Evolutionary conservation across 2,888 invertebrate species (phyloP).

Genomic region (Heliconius charithonia): DNA sequence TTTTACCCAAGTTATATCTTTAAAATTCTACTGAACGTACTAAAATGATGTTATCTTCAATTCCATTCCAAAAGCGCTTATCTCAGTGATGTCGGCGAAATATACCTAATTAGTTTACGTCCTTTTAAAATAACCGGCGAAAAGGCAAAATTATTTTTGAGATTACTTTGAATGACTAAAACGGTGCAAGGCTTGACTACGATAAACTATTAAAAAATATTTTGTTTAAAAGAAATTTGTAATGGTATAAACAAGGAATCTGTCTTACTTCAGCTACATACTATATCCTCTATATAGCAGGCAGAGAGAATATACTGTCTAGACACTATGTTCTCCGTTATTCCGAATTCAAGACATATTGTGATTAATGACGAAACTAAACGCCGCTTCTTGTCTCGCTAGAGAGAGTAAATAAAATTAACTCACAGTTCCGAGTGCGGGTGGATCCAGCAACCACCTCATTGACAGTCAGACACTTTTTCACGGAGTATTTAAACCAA

Average conservation of each 20-base stretch:
- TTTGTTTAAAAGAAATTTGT: background rate
- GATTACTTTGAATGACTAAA: background rate
- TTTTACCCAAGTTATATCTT: too few species aligned
- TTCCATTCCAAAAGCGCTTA: slow-evolving; percentile 10
- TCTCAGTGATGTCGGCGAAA: slow-evolving; percentile 5
- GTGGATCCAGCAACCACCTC: too few species aligned
- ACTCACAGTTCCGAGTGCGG: too few species aligned
- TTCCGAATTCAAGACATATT: background rate
- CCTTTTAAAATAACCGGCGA: slow-evolving; percentile 1
- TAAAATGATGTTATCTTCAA: slow-evolving; percentile 4
- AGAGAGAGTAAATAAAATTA: too few species aligned
- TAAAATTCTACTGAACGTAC: background rate
- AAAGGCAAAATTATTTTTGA: slow-evolving; percentile 14
- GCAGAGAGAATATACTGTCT: background rate
- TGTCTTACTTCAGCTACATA: too few species aligned
- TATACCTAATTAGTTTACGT: slow-evolving; percentile 21
- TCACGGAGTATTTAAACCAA: too few species aligned
- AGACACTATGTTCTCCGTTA: background rate
- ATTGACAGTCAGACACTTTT: too few species aligned
- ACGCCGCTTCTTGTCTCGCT: background rate
- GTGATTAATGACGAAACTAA: background rate
- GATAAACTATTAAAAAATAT: background rate
- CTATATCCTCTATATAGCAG: background rate
- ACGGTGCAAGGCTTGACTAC: background rate
- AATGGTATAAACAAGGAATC: background rate